A percentile compares a stretch with the other conserved stretches of the same genome.
Evolutionary conservation across 2,113 vertebrate genomes (phyloP).

Genomic region (Hemibagrus wyckioides): DNA sequence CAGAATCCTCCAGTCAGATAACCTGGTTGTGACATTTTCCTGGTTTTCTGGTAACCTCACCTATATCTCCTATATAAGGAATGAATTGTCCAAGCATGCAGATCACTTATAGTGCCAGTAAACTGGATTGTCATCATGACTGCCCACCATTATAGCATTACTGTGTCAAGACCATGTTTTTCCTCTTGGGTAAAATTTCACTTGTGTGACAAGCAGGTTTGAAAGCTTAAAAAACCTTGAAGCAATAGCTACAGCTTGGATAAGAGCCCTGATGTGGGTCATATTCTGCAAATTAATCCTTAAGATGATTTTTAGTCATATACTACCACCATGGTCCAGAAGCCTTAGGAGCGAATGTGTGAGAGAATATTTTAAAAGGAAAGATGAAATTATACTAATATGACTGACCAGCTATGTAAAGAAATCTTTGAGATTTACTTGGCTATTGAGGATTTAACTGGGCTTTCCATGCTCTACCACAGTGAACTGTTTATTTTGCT

Average conservation of each 20-base stretch:
- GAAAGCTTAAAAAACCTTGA: neutral
- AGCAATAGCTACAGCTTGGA: neutral
- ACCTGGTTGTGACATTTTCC: slow-evolving; percentile 54
- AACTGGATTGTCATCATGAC: neutral
- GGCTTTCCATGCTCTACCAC: slow-evolving; percentile 2
- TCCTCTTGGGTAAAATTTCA: neutral
- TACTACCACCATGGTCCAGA: neutral
- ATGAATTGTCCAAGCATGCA: neutral
- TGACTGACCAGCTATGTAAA: slow-evolving; percentile 2
- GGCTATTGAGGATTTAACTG: slow-evolving; percentile 5
- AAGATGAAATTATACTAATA: neutral
- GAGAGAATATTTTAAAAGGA: slow-evolving; percentile 33
- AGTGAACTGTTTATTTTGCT: slow-evolving; percentile 47
- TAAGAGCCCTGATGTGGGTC: neutral
- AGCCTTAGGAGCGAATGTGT: neutral
- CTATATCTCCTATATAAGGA: slow-evolving; percentile 24
- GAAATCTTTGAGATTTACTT: neutral
- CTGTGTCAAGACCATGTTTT: neutral
- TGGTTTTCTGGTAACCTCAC: neutral
- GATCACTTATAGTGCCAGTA: neutral
- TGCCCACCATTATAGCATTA: neutral
- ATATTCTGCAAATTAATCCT: neutral
- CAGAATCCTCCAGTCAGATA: slow-evolving; percentile 34
- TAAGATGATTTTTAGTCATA: neutral
- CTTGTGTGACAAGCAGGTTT: neutral